Conservation (phyloP, 2,888 invertebrate species). For the Agonopterix heracliana region DNA sequence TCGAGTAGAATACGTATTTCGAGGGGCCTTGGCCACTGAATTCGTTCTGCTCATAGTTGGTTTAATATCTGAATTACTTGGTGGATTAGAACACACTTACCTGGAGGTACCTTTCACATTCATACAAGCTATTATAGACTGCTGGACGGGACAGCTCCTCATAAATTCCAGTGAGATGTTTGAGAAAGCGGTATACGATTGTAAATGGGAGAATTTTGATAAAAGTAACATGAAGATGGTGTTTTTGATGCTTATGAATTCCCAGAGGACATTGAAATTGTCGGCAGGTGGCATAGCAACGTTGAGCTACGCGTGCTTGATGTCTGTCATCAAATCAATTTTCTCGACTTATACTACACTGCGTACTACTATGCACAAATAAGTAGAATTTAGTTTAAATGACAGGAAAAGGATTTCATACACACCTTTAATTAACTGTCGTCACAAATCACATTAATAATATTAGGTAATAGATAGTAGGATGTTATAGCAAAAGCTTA, state of each 20-base stretch:
- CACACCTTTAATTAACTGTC: no score
- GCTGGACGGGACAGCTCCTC: conserved; percentile 43
- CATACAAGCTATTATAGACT: conserved; percentile 37
- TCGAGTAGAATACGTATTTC: conserved; percentile 28
- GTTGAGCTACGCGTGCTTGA: conserved; percentile 37
- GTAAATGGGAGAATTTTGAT: conserved; percentile 53
- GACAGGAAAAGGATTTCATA: no score
- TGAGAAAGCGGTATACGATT: conserved; percentile 40
- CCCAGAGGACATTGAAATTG: conserved; percentile 43
- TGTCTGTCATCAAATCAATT: conserved; percentile 39
- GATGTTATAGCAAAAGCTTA: no score
- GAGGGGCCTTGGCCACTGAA: conserved; percentile 31
- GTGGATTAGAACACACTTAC: conserved; percentile 39
- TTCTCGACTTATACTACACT: conserved; percentile 50
- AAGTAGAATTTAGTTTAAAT: not conserved
- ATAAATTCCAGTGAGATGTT: conserved; percentile 40
- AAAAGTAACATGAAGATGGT: conserved; percentile 40
- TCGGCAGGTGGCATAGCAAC: conserved; percentile 45
- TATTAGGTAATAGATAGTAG: no score
- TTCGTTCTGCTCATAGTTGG: conserved; percentile 27
- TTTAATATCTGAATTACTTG: conserved; percentile 31
- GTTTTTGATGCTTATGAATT: conserved; percentile 36
- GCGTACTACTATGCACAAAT: conserved; percentile 23
- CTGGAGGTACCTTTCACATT: conserved; percentile 34
- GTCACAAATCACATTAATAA: no score